These are phyloP conservation scores for Sinotaia quadrata DNA, from an alignment of 2,888 invertebrate genomes.

Conservation along the genomic window DNA sequence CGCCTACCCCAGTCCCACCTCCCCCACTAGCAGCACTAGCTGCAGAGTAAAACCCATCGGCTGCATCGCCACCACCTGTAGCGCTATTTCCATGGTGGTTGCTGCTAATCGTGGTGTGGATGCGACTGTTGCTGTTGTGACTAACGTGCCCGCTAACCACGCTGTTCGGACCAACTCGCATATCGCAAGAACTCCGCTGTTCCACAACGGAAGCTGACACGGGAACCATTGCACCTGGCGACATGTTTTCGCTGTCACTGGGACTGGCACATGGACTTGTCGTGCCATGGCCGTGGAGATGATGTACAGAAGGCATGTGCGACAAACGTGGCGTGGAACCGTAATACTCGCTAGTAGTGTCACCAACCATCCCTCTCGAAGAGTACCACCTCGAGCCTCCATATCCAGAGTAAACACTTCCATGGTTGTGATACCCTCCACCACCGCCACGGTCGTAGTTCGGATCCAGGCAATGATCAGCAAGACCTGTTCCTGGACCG, in stretches of 20 bases:
- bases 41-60: conserved; percentile 61
- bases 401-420: conserved; percentile 55
- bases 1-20: not conserved
- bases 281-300: conserved; percentile 25
- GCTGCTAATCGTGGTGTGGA: not conserved
- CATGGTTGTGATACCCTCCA: conserved; percentile 40
- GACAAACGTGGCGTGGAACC: conserved; percentile 5
- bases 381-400: conserved; percentile 52
- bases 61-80: conserved; percentile 43
- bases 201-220: not conserved
- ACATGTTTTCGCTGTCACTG: conserved; percentile 9
- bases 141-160: not conserved
- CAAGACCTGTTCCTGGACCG: conserved; percentile 56
- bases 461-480: conserved; percentile 56
- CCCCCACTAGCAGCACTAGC: conserved; percentile 28
- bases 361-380: conserved; percentile 26
- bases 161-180: not conserved
- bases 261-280: conserved; percentile 18
- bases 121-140: not conserved
- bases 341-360: conserved; percentile 14
- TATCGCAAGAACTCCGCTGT: not conserved
- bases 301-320: conserved; percentile 1
- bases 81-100: conserved; percentile 12
- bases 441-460: conserved; percentile 15
- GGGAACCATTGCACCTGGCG: conserved; percentile 11